Conservation (phyloP, 1,140 invertebrate species). For the Aphidius ervi region DNA sequence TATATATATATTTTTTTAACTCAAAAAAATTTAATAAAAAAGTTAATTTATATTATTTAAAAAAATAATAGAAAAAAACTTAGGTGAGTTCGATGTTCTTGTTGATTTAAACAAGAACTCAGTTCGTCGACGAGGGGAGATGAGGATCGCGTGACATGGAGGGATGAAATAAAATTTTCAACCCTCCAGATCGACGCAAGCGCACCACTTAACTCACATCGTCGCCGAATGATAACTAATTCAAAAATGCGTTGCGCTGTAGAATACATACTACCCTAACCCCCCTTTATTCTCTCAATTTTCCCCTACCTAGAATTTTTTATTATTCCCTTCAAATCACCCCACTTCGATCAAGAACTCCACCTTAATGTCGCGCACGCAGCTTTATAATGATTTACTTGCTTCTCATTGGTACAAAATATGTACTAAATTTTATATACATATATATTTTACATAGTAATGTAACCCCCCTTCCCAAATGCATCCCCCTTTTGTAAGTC, state of each 20-base stretch:
- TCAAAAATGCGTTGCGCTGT: constrained; percentile 19
- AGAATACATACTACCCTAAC: constrained; percentile 24
- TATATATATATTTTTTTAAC: no score
- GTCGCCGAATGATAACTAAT: constrained; percentile 40
- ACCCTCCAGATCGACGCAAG: constrained; percentile 41
- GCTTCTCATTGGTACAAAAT: not conserved
- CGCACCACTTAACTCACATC: constrained; percentile 41
- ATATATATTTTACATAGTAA: no score
- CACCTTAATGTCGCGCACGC: constrained; percentile 20
- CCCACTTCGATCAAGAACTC: not conserved
- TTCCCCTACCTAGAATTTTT: constrained; percentile 9
- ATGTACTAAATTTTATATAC: no score
- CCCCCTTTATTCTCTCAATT: constrained; percentile 16
- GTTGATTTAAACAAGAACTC: constrained; percentile 4
- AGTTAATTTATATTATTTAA: no score
- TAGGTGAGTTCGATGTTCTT: constrained; percentile 17
- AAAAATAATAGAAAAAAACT: no score
- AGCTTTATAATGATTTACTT: not conserved
- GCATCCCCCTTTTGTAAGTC: constrained; percentile 9
- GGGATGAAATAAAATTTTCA: constrained; percentile 8
- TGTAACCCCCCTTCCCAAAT: not conserved
- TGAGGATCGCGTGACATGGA: constrained; percentile 16
- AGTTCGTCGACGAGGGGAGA: constrained; percentile 11
- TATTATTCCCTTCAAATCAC: no score
- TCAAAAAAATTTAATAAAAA: no score